Conservation (phyloP, 23 tunicate species). For the Halocynthia roretzi region DNA sequence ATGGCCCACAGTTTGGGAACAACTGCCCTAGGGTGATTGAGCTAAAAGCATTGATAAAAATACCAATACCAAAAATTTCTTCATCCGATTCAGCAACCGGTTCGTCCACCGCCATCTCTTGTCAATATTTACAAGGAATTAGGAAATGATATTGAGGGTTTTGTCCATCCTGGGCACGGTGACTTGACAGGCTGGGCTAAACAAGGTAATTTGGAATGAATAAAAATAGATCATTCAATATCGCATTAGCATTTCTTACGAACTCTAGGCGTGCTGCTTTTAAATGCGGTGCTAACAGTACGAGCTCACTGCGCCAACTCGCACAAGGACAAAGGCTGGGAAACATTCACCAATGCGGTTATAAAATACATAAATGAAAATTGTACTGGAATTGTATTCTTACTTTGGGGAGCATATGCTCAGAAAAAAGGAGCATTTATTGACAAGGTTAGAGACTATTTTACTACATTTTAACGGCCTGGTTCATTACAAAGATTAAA, state of each 20-base stretch:
- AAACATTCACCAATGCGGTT: constrained; percentile 83
- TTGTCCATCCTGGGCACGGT: constrained; percentile 77
- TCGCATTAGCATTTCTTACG: neutral
- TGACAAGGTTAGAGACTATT: constrained; percentile 27
- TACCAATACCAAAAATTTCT: too few species aligned
- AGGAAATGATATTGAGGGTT: constrained; percentile 41
- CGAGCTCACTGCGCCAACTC: constrained; percentile 82
- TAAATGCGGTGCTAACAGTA: constrained; percentile 96
- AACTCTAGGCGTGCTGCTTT: constrained; percentile 75
- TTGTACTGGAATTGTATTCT: constrained; percentile 71
- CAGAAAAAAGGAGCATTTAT: constrained; percentile 85
- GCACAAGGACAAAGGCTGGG: constrained; percentile 99
- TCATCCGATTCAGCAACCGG: constrained; percentile 31
- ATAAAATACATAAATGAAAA: constrained; percentile 53
- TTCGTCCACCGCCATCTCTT: constrained; percentile 71
- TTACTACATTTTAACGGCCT: too few species aligned
- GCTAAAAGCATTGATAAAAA: too few species aligned
- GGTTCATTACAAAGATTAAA: too few species aligned
- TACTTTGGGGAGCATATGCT: constrained; percentile 95
- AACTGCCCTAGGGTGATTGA: too few species aligned
- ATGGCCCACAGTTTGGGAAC: too few species aligned
- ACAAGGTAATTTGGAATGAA: constrained; percentile 45
- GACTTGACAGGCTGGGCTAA: constrained; percentile 93
- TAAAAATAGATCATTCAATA: neutral
- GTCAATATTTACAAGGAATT: constrained; percentile 80